Base-by-base conservation (phyloP, 2,888 invertebrate species). In the Agonum fuliginosum region DNA sequence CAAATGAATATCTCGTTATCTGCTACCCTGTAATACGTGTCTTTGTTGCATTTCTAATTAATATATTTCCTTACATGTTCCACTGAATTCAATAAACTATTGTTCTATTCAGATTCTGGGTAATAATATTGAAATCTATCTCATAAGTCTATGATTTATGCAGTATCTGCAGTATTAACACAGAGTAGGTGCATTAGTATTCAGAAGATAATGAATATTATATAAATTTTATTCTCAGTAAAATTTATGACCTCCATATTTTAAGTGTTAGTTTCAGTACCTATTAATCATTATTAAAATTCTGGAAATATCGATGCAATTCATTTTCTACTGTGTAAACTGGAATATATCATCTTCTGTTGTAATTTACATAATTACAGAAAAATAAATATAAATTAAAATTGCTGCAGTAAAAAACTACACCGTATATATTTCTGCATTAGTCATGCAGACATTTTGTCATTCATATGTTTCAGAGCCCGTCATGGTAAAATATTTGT, bases 401-500 rank as follows among this genome's bases (percentile, higher is more conserved):
- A 51, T 22, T 20, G 24, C n/a, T 54, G 54, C 48, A 48, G 19
- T 8, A 48, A 17, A 20, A 17, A 17, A n/a, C n/a, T 17, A 19
- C 20, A 3, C 41, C 20, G 22, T 43, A 41, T 43, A 12, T 69
- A 69, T 69, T n/a, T 17, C 6, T 37, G 6, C 30, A 48, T 70
- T 46, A 27, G 70, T 70, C 70, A 70, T 22, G 8, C 48, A 12
- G 54, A 24, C 54, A 54, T 54, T 54, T 54, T 54, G 22, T 54
- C 54, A 54, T 54, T 54, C 54, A 54, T 54, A 54, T 54, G 54
- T 54, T 54, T 24, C 54, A 22, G 20, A 20, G 48, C 12, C 8
- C 43, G 14, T 70, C 70, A 70, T 70, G 70, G 20, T 41, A 37
- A 67, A 67, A 67, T 70, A 70, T 70, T 70, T 48, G 70, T 48